Conservation (phyloP, 1,140 invertebrate species). For the Zaprionus inermis region DNA sequence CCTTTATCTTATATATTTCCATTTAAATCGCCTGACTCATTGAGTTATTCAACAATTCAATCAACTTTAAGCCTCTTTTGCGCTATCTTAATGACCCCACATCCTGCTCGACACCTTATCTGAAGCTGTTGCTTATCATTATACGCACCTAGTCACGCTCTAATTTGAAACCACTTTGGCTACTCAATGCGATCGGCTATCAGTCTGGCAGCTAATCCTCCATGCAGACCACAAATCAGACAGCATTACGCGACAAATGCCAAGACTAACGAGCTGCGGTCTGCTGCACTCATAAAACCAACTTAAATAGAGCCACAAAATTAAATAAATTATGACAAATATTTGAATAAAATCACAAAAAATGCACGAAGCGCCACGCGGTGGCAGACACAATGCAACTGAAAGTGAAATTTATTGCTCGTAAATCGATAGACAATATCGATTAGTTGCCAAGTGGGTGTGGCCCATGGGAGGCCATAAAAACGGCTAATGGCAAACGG, state of each 20-base stretch:
- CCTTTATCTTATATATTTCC: not conserved
- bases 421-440: slow-evolving; percentile 79
- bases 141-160: not conserved
- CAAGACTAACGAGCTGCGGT: slow-evolving; percentile 30
- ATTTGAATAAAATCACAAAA: slow-evolving; percentile 60
- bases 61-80: not conserved
- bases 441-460: slow-evolving; percentile 75
- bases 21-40: not conserved
- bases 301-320: slow-evolving; percentile 62
- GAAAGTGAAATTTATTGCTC: slow-evolving; percentile 80
- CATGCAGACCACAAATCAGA: slow-evolving; percentile 24
- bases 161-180: not conserved
- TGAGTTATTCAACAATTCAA: not conserved
- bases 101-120: slow-evolving; percentile 5
- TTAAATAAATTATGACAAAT: slow-evolving; percentile 57
- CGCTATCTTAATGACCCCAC: not conserved
- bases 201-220: not conserved
- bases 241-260: slow-evolving; percentile 34
- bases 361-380: slow-evolving; percentile 50
- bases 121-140: slow-evolving; percentile 15
- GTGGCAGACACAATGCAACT: slow-evolving; percentile 52
- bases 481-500: slow-evolving; percentile 50
- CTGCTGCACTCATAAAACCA: slow-evolving; percentile 27
- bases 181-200: not conserved
- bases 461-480: slow-evolving; percentile 61